These are phyloP conservation scores for Ptychodera flava DNA, from an alignment of 35 echinoderm and acorn worm genomes.

Conservation along the genomic window DNA sequence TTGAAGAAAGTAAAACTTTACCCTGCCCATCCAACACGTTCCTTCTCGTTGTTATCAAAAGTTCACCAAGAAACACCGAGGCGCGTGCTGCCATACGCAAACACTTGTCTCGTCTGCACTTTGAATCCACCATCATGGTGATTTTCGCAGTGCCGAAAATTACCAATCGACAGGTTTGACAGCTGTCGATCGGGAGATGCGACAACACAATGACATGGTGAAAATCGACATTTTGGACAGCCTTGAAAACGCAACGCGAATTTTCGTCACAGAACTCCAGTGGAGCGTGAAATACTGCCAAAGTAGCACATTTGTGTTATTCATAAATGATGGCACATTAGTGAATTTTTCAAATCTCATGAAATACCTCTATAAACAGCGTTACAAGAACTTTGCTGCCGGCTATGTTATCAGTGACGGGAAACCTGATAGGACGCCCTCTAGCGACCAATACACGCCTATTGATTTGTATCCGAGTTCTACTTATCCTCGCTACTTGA, in stretches of 20 bases:
- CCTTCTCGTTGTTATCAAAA: neutral
- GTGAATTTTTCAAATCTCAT: neutral
- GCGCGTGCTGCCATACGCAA: neutral
- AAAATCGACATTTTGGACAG: neutral
- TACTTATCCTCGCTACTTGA: slow-evolving; percentile 35
- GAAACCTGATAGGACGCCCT: slow-evolving; percentile 13
- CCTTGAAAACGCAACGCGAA: neutral
- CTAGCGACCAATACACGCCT: slow-evolving; percentile 34
- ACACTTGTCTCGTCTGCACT: neutral
- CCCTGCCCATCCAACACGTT: neutral
- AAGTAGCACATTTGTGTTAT: neutral
- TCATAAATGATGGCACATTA: neutral
- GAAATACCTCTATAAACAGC: neutral
- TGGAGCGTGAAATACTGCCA: neutral
- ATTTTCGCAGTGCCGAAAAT: neutral
- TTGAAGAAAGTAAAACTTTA: too few species aligned
- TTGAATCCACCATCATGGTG: neutral
- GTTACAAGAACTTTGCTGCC: neutral
- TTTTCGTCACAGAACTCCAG: neutral
- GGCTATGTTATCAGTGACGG: slow-evolving; percentile 5
- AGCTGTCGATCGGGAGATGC: neutral
- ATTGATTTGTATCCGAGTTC: slow-evolving; percentile 26
- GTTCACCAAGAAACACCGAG: neutral
- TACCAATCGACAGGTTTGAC: neutral
- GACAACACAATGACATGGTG: neutral